phyloP scores from a whole-genome alignment of 2,888 invertebrate genomes.

The Drosophila mettleri region DNA sequence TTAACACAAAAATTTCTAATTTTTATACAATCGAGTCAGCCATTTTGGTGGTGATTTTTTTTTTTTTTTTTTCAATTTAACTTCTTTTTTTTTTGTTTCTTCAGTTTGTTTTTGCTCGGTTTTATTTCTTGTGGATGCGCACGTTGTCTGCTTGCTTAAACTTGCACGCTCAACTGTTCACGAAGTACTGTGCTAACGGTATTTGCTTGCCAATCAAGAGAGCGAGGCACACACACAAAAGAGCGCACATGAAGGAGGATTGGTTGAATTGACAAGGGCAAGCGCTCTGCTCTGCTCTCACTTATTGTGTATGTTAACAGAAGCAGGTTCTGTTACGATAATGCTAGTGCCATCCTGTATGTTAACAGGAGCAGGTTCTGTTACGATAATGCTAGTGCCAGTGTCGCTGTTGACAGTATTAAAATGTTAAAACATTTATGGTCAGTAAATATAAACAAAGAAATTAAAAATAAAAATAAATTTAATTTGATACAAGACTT shows the following conservation, averaged over 20 bases:
- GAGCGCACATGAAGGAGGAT: slow-evolving; percentile 19
- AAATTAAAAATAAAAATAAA: neutral
- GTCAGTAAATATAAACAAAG: neutral
- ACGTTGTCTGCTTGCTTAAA: slow-evolving; percentile 36
- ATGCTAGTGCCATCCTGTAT: too few relatives aligned
- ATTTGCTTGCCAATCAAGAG: slow-evolving; percentile 52
- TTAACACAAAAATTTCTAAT: neutral
- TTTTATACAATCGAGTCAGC: slow-evolving; percentile 27
- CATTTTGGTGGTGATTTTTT: slow-evolving; percentile 47
- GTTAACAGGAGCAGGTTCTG: slow-evolving; percentile 23
- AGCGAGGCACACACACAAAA: slow-evolving; percentile 20
- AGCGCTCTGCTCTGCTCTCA: neutral
- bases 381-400: slow-evolving; percentile 17
- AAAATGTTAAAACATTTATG: neutral
- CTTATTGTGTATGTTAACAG: slow-evolving; percentile 5
- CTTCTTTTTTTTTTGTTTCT: slow-evolving; percentile 23
- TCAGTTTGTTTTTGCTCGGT: slow-evolving; percentile 28
- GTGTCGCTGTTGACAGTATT: neutral
- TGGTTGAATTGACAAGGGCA: slow-evolving; percentile 35
- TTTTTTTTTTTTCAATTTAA: neutral
- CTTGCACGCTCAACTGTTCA: slow-evolving; percentile 80
- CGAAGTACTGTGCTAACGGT: slow-evolving; percentile 78
- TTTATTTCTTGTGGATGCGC: slow-evolving; percentile 27
- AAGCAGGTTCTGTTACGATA: slow-evolving; percentile 34
- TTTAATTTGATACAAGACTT: too few relatives aligned